Evolutionary conservation across 1,140 invertebrate genomes (phyloP).

Genomic region (Diachasma alloeum): DNA sequence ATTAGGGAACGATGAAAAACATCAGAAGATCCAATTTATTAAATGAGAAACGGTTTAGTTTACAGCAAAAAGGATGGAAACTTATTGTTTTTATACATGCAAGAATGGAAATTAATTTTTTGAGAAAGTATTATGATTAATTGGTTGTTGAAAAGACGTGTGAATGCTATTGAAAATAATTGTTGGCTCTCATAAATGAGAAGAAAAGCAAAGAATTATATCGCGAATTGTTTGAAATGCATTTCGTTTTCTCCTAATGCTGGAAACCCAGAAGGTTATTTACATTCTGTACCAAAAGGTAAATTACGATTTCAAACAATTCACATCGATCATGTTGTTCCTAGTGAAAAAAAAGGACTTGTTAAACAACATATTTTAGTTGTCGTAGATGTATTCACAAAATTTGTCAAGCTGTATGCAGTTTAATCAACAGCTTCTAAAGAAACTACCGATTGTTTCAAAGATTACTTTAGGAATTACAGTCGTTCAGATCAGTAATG

Average conservation of each 20-base stretch:
- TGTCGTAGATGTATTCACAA: slow-evolving; percentile 49
- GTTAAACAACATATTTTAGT: slow-evolving; percentile 42
- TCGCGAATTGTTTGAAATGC: background rate
- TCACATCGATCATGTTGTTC: slow-evolving; percentile 41
- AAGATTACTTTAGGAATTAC: slow-evolving; percentile 37
- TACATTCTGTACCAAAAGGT: background rate
- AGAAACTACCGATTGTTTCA: background rate
- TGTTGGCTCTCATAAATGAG: background rate
- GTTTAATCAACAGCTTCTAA: background rate
- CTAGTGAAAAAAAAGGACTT: slow-evolving; percentile 31
- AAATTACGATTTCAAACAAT: slow-evolving; percentile 45
- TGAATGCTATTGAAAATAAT: background rate
- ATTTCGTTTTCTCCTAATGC: background rate
- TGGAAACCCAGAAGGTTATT: background rate
- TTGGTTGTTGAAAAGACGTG: background rate
- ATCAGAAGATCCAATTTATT: background rate
- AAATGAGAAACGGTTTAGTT: background rate
- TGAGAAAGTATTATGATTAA: background rate
- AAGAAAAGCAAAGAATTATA: background rate
- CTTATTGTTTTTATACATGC: background rate
- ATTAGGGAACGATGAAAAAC: background rate
- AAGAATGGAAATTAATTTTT: background rate
- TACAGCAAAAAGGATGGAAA: background rate
- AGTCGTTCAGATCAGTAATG: no score
- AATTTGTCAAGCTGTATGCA: slow-evolving; percentile 16